A percentile compares a stretch with the other conserved stretches of the same genome.
Evolutionary conservation across 2,113 vertebrate genomes (phyloP).

Genomic region (Patagioenas fasciata): DNA sequence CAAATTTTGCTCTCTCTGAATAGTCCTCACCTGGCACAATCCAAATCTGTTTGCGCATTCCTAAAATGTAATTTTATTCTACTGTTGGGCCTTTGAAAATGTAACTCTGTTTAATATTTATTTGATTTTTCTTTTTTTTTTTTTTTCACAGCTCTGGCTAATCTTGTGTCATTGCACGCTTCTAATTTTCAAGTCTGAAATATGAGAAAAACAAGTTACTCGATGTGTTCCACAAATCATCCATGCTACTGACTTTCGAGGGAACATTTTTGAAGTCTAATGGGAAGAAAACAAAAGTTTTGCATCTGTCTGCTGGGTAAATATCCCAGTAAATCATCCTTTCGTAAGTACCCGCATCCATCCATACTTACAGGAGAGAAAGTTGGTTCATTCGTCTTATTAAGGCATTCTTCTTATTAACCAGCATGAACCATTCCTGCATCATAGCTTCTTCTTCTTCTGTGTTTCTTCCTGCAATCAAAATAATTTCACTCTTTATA

Average conservation of each 20-base stretch:
- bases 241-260: background rate
- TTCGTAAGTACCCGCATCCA: background rate
- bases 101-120: background rate
- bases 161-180: background rate
- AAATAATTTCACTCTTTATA: background rate
- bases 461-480: constrained; percentile 91
- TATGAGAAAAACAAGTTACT: background rate
- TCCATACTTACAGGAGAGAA: constrained; percentile 90
- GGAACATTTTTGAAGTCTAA: background rate
- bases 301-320: background rate
- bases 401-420: constrained; percentile 99
- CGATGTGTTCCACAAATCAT: background rate
- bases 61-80: background rate
- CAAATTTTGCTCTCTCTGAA: background rate
- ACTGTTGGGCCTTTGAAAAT: background rate
- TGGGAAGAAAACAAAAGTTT: background rate
- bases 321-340: background rate
- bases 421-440: constrained; percentile 99
- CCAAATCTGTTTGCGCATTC: background rate
- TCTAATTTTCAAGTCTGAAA: constrained; percentile 29
- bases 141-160: constrained; percentile 18
- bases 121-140: background rate
- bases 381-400: constrained; percentile 99
- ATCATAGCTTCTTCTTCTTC: constrained; percentile 99
- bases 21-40: background rate